A percentile compares a stretch with the other conserved stretches of the same genome.
phyloP scores from a whole-genome alignment of 1,140 invertebrate genomes.

The Drosophila leontia region DNA sequence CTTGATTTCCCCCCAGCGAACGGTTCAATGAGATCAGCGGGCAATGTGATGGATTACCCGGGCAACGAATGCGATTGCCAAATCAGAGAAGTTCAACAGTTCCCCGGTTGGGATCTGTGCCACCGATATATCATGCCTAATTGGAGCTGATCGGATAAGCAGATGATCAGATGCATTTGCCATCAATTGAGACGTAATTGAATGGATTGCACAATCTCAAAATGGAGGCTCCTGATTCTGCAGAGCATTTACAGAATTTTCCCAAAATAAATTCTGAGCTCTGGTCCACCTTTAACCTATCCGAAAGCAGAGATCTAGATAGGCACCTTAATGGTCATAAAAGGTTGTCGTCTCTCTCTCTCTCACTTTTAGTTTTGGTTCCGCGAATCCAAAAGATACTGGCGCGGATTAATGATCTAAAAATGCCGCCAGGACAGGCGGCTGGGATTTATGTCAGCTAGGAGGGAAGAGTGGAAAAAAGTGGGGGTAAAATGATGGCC shows the following conservation, averaged over 20 bases:
- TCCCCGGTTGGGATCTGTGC: not conserved
- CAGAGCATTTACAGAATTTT: not conserved
- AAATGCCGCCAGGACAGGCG: slow-evolving; percentile 29
- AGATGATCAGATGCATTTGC: slow-evolving; percentile 46
- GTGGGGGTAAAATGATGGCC: slow-evolving; percentile 57
- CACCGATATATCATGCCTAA: slow-evolving; percentile 33
- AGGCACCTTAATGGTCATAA: not conserved
- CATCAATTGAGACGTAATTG: slow-evolving; percentile 44
- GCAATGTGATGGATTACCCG: slow-evolving; percentile 41
- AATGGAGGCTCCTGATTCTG: slow-evolving; percentile 7
- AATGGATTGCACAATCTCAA: slow-evolving; percentile 40
- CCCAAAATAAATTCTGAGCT: not conserved
- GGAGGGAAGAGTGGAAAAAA: not conserved
- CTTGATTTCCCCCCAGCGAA: slow-evolving; percentile 25
- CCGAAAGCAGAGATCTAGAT: slow-evolving; percentile 17
- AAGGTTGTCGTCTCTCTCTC: not conserved
- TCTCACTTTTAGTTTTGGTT: not conserved
- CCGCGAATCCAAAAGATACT: slow-evolving; percentile 3
- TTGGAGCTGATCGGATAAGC: slow-evolving; percentile 46
- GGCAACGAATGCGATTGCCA: slow-evolving; percentile 26
- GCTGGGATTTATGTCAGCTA: slow-evolving; percentile 46
- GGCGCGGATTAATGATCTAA: slow-evolving; percentile 40
- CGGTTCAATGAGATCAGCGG: slow-evolving; percentile 29
- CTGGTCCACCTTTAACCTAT: slow-evolving; percentile 12
- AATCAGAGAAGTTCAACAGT: slow-evolving; percentile 26